phyloP scores from a whole-genome alignment of 35 echinoderm and acorn worm genomes.

The Lytechinus pictus region DNA sequence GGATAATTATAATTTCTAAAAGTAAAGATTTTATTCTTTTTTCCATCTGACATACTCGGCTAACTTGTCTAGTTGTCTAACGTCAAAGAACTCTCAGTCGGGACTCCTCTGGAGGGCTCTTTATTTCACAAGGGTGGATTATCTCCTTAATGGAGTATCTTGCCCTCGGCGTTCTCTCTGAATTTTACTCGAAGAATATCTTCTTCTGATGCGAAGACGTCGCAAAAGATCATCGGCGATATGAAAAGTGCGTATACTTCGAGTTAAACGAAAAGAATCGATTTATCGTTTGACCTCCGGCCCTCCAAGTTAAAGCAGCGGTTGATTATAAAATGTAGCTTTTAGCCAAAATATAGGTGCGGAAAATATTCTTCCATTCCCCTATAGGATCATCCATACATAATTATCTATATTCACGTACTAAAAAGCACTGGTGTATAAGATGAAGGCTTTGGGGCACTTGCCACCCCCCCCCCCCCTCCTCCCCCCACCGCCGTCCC shows the following conservation, averaged over 20 bases:
- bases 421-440: no score
- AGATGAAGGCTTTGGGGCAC: not conserved
- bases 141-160: conserved; percentile 1
- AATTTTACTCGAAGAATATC: not conserved
- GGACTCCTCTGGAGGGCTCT: not conserved
- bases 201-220: not conserved
- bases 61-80: not conserved
- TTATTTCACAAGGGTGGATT: not conserved
- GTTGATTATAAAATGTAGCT: conserved; percentile 4
- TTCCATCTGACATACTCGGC: not conserved
- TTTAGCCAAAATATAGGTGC: not conserved
- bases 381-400: no score
- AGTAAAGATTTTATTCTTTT: not conserved
- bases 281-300: not conserved
- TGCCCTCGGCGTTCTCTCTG: not conserved
- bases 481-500: no score
- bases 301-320: not conserved
- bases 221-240: not conserved
- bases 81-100: not conserved
- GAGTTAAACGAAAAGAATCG: not conserved
- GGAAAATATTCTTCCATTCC: not conserved
- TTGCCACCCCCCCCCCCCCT: not conserved
- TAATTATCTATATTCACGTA: no score
- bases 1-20: not conserved
- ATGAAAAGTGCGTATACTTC: conserved; percentile 12